These are phyloP conservation scores for Xestoiulus laeticollis DNA, from an alignment of 2,888 invertebrate genomes.

Conservation along the genomic window DNA sequence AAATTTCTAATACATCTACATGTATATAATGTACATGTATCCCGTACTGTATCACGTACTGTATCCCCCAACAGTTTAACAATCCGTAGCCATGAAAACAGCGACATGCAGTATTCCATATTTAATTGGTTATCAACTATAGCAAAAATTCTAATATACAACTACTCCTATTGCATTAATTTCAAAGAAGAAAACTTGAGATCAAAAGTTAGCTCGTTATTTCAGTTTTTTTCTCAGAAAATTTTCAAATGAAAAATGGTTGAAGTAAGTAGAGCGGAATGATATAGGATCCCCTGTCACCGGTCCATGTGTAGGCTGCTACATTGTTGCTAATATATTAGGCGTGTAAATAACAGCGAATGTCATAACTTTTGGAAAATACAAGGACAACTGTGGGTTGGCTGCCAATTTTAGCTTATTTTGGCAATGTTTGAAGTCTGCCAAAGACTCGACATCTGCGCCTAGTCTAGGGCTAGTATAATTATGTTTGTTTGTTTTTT, in stretches of 20 bases:
- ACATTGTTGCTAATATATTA: background rate
- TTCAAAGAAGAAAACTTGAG: background rate
- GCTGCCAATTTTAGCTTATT: slow-evolving; percentile 2
- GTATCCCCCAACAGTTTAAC: too few relatives aligned
- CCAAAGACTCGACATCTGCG: background rate
- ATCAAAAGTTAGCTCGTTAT: background rate
- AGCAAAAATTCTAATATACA: background rate
- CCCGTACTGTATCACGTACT: too few relatives aligned
- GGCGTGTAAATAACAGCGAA: background rate
- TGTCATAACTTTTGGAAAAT: background rate
- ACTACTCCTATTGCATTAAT: background rate
- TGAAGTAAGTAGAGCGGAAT: background rate
- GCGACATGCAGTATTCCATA: too few relatives aligned
- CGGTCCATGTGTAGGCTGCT: background rate
- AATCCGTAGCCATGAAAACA: too few relatives aligned
- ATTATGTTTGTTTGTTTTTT: background rate
- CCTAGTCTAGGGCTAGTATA: background rate
- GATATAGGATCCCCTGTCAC: background rate
- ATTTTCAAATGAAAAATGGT: background rate
- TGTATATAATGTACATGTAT: too few relatives aligned
- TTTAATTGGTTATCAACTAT: too few relatives aligned
- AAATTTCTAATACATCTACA: too few relatives aligned
- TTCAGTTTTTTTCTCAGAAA: background rate
- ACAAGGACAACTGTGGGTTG: background rate
- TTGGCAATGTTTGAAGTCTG: background rate